Evolutionary conservation across 1,140 invertebrate genomes (phyloP).

Genomic region (Latrodectus geometricus): DNA sequence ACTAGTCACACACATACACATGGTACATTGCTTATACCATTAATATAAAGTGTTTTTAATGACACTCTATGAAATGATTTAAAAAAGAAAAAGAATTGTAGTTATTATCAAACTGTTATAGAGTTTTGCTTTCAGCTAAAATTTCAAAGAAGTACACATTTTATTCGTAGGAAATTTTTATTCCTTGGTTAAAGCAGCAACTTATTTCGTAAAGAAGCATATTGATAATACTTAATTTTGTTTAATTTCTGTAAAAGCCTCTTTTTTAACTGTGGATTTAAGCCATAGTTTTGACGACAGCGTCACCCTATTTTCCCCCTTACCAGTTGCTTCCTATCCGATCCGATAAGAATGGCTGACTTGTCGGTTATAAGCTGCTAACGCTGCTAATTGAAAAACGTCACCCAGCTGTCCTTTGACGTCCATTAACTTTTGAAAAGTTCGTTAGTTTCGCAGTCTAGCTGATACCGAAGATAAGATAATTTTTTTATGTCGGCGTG

Average conservation of each 20-base stretch:
- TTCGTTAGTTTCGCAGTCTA: not conserved
- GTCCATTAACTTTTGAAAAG: conserved; percentile 16
- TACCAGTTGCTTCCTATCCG: not conserved
- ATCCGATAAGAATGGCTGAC: conserved; percentile 26
- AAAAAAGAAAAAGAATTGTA: too few relatives aligned
- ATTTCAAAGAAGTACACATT: not conserved
- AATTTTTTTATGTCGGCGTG: too few relatives aligned
- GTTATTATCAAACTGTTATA: too few relatives aligned
- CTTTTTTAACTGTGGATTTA: not conserved
- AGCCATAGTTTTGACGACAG: not conserved
- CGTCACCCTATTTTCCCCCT: not conserved
- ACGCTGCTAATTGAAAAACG: conserved; percentile 41
- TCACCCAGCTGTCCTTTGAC: conserved; percentile 16
- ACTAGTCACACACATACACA: too few relatives aligned
- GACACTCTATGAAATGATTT: too few relatives aligned
- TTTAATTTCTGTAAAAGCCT: not conserved
- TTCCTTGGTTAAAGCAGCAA: not conserved
- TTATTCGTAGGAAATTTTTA: not conserved
- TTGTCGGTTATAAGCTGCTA: not conserved
- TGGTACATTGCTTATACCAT: too few relatives aligned
- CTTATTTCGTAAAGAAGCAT: not conserved
- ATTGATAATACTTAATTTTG: not conserved
- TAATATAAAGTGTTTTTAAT: too few relatives aligned
- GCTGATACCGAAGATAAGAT: not conserved
- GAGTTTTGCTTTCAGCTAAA: too few relatives aligned